A percentile compares a stretch with the other conserved stretches of the same genome.
phyloP scores from a whole-genome alignment of 2,113 vertebrate species.

The Proteles cristata region DNA sequence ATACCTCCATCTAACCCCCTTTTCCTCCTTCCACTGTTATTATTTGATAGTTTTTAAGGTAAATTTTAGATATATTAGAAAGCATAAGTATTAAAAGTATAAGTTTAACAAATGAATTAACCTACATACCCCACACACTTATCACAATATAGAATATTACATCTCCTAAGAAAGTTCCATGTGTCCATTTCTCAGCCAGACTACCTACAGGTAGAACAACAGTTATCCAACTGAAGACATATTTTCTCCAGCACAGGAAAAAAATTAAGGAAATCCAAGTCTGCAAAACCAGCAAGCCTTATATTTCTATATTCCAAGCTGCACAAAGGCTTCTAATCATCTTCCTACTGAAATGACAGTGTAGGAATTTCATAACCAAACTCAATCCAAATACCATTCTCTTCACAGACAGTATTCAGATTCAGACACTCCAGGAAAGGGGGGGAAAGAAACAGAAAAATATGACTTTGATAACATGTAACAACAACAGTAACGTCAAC shows the following conservation, averaged over 20 bases:
- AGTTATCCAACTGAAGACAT: neutral
- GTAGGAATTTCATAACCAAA: constrained; percentile 14
- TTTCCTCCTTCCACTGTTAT: neutral
- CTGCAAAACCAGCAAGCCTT: neutral
- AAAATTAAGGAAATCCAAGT: neutral
- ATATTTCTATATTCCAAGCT: constrained; percentile 18
- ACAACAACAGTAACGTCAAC: neutral
- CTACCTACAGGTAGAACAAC: neutral
- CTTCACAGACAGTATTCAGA: neutral
- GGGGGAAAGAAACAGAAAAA: neutral
- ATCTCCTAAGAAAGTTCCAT: neutral
- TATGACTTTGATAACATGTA: neutral
- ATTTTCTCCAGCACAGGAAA: neutral
- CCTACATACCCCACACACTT: neutral
- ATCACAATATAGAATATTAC: neutral
- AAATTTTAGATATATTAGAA: neutral
- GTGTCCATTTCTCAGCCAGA: neutral
- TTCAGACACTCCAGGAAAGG: neutral
- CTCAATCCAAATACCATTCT: neutral
- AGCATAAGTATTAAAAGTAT: neutral
- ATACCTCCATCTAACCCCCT: neutral
- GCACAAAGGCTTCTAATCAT: neutral
- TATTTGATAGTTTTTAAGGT: neutral
- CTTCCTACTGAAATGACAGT: neutral
- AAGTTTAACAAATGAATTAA: neutral